Evolutionary conservation across 2,888 invertebrate genomes (phyloP).

Genomic region (Elegia similella): DNA sequence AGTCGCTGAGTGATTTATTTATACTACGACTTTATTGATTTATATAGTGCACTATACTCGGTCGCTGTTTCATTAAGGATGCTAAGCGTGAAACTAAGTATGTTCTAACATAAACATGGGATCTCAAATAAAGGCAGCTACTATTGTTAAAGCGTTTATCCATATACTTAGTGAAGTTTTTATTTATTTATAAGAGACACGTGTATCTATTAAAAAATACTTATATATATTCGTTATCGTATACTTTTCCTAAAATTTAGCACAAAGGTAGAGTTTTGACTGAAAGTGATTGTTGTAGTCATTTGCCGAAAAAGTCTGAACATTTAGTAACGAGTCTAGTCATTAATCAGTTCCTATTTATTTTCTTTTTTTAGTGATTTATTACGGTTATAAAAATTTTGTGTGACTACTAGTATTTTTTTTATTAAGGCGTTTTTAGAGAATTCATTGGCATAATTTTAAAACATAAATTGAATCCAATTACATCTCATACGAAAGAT

Average conservation of each 20-base stretch:
- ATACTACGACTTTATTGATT: conserved; percentile 18
- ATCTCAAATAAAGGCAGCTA: conserved; percentile 72
- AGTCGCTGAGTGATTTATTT: conserved; percentile 16
- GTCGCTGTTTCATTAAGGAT: conserved; percentile 36
- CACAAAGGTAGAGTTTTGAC: conserved; percentile 56
- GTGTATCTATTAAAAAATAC: conserved; percentile 21
- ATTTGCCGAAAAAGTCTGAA: conserved; percentile 63
- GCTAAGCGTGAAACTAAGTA: conserved; percentile 37
- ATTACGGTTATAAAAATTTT: background rate
- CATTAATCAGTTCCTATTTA: conserved; percentile 40
- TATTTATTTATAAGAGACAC: conserved; percentile 29
- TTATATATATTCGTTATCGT: conserved; percentile 31
- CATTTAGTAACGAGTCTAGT: conserved; percentile 42
- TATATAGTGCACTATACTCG: conserved; percentile 27
- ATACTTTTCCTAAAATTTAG: conserved; percentile 42
- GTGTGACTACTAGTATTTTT: background rate
- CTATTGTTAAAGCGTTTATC: conserved; percentile 44
- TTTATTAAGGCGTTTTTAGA: background rate
- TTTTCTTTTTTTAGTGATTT: background rate
- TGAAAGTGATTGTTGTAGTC: conserved; percentile 51
- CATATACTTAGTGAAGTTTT: conserved; percentile 28
- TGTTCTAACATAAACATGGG: conserved; percentile 43
- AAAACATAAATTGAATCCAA: background rate
- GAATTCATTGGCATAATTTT: conserved; percentile 11
- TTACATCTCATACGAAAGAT: too few relatives aligned